Percentiles rank a stretch among this genome's conserved stretches.
phyloP scores from a whole-genome alignment of 2,888 invertebrate species.

The Xylota segnis region DNA sequence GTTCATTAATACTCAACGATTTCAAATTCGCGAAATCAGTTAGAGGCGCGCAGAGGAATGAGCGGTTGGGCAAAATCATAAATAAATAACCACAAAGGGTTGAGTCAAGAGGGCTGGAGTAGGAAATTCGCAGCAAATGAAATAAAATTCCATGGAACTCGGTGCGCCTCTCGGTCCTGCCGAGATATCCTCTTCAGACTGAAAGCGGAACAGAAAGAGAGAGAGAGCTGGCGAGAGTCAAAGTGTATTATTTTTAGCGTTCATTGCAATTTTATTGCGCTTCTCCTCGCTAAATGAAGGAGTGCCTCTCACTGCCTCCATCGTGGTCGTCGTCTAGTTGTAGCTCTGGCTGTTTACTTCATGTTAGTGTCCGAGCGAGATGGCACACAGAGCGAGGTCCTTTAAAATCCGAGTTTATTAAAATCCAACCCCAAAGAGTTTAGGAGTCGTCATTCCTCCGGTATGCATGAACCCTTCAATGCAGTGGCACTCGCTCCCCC shows the following conservation, averaged over 20 bases:
- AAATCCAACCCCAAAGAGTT: conserved; percentile 71
- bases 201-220: neutral
- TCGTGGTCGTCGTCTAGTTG: neutral
- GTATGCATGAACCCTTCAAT: conserved; percentile 44
- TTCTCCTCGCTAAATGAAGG: conserved; percentile 67
- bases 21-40: conserved; percentile 74
- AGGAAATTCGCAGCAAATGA: conserved; percentile 48
- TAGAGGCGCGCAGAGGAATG: conserved; percentile 15
- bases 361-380: conserved; percentile 17
- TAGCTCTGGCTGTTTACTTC: conserved; percentile 33
- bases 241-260: conserved; percentile 65
- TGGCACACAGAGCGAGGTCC: conserved; percentile 4
- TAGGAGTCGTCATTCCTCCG: conserved; percentile 53
- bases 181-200: conserved; percentile 32
- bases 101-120: neutral
- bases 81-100: conserved; percentile 69
- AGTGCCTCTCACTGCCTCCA: conserved; percentile 21
- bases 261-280: conserved; percentile 74
- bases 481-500: conserved; percentile 56
- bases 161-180: too few relatives aligned
- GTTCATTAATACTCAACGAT: conserved; percentile 74
- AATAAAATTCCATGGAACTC: conserved; percentile 51
- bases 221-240: neutral
- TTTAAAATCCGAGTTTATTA: conserved; percentile 74
- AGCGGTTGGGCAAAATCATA: conserved; percentile 45